phyloP scores from a whole-genome alignment of 2,888 invertebrate species.

The Scaptomyza tumidula region DNA sequence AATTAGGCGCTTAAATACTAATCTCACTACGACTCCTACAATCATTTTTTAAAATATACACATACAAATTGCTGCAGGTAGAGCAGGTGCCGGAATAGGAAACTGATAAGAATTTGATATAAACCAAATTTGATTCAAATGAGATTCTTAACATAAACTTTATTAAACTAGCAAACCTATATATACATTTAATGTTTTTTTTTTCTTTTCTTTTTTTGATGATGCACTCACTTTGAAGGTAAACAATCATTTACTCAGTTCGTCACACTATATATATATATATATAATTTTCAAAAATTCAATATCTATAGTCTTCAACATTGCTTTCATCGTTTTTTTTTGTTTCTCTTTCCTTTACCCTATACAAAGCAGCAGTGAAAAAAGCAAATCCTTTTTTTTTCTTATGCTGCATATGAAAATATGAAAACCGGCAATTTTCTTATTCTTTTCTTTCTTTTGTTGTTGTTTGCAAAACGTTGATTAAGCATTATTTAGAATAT shows the following conservation, averaged over 20 bases:
- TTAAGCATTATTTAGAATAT: slow-evolving; percentile 59
- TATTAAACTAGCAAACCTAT: slow-evolving; percentile 5
- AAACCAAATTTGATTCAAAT: slow-evolving; percentile 10
- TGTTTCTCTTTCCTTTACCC: slow-evolving; percentile 17
- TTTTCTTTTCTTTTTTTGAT: neutral
- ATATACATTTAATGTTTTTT: neutral
- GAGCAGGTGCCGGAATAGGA: no score
- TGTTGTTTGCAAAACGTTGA: slow-evolving; percentile 41
- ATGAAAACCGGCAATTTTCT: slow-evolving; percentile 38
- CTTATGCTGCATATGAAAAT: slow-evolving; percentile 57
- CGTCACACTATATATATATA: slow-evolving; percentile 14
- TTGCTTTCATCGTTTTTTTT: neutral
- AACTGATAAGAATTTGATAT: neutral
- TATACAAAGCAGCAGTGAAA: slow-evolving; percentile 45
- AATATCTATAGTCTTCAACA: slow-evolving; percentile 29
- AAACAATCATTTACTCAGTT: slow-evolving; percentile 46
- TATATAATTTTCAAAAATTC: slow-evolving; percentile 36
- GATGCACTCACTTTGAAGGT: slow-evolving; percentile 3
- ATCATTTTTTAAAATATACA: slow-evolving; percentile 46
- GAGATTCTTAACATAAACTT: neutral
- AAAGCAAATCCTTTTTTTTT: slow-evolving; percentile 39
- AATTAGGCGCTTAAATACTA: slow-evolving; percentile 73
- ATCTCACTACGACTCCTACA: slow-evolving; percentile 70
- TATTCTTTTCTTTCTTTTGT: slow-evolving; percentile 1
- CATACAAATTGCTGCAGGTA: no score